Conservation (phyloP, 2,113 vertebrate genomes). For the Ictidomys tridecemlineatus region DNA sequence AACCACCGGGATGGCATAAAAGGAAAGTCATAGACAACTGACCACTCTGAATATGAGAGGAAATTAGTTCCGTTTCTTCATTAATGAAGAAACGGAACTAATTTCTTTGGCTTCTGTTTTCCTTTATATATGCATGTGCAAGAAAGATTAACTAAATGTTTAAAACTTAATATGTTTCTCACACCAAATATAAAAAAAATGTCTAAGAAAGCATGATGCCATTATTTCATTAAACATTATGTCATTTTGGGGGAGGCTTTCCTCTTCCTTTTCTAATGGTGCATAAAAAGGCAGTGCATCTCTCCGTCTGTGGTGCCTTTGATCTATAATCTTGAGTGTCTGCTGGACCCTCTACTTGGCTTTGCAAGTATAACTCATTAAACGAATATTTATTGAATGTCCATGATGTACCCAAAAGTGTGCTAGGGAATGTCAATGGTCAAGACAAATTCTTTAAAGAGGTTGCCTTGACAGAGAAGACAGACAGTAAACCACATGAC, state of each 20-base stretch:
- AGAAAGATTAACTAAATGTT: background rate
- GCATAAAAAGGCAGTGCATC: background rate
- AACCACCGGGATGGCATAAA: background rate
- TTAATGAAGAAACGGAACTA: background rate
- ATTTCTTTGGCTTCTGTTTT: slow-evolving; percentile 30
- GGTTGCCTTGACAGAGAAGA: background rate
- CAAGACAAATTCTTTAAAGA: background rate
- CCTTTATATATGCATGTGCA: background rate
- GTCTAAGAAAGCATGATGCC: background rate
- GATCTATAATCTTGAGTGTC: background rate
- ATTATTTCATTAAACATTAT: background rate
- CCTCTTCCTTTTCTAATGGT: background rate
- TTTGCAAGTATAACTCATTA: background rate
- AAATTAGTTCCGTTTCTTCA: background rate
- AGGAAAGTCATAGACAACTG: background rate
- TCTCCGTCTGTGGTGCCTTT: background rate
- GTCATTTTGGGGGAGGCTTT: background rate
- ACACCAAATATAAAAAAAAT: background rate
- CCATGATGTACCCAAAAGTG: background rate
- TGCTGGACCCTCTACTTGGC: background rate
- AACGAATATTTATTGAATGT: background rate
- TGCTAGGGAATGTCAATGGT: background rate
- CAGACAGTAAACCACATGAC: background rate
- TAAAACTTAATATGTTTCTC: background rate
- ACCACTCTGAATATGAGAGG: background rate